Evolutionary conservation across 1,140 invertebrate species (phyloP), one percentile per base, ranked within the genome.

Genomic region (Trachymyrmex cornetzi): DNA sequence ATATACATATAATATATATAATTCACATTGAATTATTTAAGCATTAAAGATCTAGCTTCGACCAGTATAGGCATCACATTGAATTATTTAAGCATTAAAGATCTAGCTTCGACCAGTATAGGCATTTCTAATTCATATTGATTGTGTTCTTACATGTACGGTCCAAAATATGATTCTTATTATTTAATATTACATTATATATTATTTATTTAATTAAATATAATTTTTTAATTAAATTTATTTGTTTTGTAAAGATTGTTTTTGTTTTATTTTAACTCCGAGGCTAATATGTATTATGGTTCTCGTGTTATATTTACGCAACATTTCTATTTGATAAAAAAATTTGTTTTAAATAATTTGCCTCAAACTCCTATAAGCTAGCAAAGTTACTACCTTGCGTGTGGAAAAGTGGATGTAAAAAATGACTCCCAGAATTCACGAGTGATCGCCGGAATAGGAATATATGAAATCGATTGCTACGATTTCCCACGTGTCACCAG

Each of bases 401-500:
- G 72, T 24, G 64, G 57, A 67, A 67, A 59, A 48, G 24, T 53
- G 30, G 24, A 30, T 16, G 24, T 30, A 50, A 71, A 64, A 48
- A 85, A 71, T n/a, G 38, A 48, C 11, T 44, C 27, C 11, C 59
- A 71, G 59, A 85, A 90, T 88, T 85, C 59, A 63, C 59, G 80
- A 90, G n/a, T 63, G 86, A 88, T 90, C 27, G 44, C 16, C 80
- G 77, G 12, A 19, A 44, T 48, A 74, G 30, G 30, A 80, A 90
- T 90, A 82, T 86, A 90, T 57, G 71, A 53, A 90, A 90, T 63
- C 90, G 89, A 89, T 90, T 80, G 87, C 75, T 44, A 72, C 88
- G 89, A 90, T 90, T 90, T 90, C 81, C 86, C 89, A 90, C 86
- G 88, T 90, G 89, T 90, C 89, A 88, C 48, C 64, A 48, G 22